Evolutionary conservation across 2,888 invertebrate genomes (phyloP), one percentile per base, ranked within the genome.

Genomic region (Macrosoma leucophasiata): DNA sequence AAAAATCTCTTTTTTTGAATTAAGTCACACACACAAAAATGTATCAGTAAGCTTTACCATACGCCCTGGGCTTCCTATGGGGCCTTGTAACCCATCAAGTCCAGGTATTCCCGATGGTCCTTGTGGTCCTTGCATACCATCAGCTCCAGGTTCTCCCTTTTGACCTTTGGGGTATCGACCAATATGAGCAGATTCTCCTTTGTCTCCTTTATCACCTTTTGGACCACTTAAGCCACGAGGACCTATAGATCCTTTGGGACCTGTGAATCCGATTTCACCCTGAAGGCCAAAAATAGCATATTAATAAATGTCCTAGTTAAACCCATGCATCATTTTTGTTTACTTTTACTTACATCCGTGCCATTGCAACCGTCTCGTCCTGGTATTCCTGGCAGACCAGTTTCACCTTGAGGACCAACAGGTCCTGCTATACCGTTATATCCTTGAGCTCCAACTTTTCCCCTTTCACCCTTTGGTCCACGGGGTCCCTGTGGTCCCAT

Each of bases 281-380:
- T 91, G 27, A 33, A 40, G n/a, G n/a, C n/a, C n/a, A n/a, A 46
- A 36, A 20, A 22, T 23, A 21, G 15, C 22, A 32, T 17, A 36
- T 22, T 23, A 26, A 5, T n/a, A 13, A 3, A 18, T 14, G 18
- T 13, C 11, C 13, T 5, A 11, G 2, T 15, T 7, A 15, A 9
- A 22, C 19, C 18, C 14, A 12, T 19, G 12, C 5, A 4, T 19
- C 9, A 13, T 9, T 14, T 1, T 21, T 4, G 2, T 14, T 33
- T 13, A 11, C 13, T n/a, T 17, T 18, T 12, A 84, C 89, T 87
- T 86, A 95, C 95, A 72, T 96, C 96, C 32, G 96, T 95, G 58
- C 98, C 98, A 61, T 98, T 97, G 64, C 98, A 98, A 6, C 98
- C 98, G 64, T 98, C 97, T 55, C 92, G 82, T 30, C 98, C 98